Base-by-base conservation (phyloP, 1,140 invertebrate genomes). In the Trichoplusia ni region DNA sequence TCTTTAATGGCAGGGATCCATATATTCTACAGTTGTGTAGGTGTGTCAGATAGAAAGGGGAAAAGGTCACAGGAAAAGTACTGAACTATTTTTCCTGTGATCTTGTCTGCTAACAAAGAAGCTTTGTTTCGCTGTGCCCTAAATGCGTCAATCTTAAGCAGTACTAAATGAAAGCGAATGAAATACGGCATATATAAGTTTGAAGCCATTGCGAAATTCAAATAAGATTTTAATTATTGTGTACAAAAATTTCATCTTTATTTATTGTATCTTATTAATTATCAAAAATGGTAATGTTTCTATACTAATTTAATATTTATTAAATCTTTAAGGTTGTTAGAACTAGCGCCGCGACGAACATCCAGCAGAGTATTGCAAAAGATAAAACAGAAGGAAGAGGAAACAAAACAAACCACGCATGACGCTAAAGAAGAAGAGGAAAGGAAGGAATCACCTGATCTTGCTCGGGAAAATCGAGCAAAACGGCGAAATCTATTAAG, bases 321-420 rank as follows among this genome's bases (percentile, higher is more conserved):
- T 2, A 38, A 37, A 40, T 38, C 11, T 77, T 77, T 47, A 73
- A 91, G 90, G 73, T 89, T 93, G 76, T 75, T 93, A 65, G 93
- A 93, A 68, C 81, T 90, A 66, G 90, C 91, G 29, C 93, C 93
- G 2, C 86, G 92, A 23, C 87, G 93, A 29, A 92, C 91, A 4
- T 93, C 93, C 0, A 91, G 90, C 60, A 82, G 93, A 18, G 89
- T 93, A 31, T 83, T 92, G 33, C 91, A 91, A 68, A 89, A 92
- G 64, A 91, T 90, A 23, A 89, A 92, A 62, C 90, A 91, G 64
- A 90, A 90, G 42, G 86, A 92, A 61, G 86, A 91, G 35, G 81
- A 84, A 64, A 70, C 42, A 4, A 89, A 86, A 62, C 69, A 71
- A n/a, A 73, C 69, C 38, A 62, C 73, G 27, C 73, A 84, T 77